Evolutionary conservation across 2,888 invertebrate genomes (phyloP).

Genomic region (Ornithoptera priamus): DNA sequence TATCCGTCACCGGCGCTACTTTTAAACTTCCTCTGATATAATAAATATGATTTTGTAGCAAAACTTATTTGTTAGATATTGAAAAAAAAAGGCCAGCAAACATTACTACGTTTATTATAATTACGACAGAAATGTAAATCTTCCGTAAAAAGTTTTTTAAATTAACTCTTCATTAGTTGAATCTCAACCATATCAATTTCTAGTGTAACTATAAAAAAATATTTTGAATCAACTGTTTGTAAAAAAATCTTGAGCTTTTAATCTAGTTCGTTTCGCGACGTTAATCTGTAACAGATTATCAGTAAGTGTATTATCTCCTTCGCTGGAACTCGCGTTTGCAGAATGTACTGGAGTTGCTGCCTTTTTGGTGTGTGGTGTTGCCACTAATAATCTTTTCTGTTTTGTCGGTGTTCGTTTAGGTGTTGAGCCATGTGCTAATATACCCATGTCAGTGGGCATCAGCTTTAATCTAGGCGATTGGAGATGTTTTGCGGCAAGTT

Average conservation of each 20-base stretch:
- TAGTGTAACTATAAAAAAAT: neutral
- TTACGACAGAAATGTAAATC: neutral
- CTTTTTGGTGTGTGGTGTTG: slow-evolving; percentile 46
- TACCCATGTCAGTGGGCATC: slow-evolving; percentile 65
- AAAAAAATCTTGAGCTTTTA: slow-evolving; percentile 92
- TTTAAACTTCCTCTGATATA: too few species aligned
- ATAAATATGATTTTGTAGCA: too few species aligned
- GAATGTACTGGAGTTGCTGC: slow-evolving; percentile 32
- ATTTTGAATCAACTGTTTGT: slow-evolving; percentile 36
- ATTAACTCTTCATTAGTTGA: neutral
- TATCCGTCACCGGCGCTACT: too few species aligned
- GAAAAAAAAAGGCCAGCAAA: neutral
- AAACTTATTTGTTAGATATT: neutral
- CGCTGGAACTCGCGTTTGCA: slow-evolving; percentile 27
- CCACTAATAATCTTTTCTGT: slow-evolving; percentile 46
- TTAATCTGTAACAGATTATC: slow-evolving; percentile 92
- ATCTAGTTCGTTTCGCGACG: slow-evolving; percentile 85
- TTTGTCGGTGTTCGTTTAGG: slow-evolving; percentile 50
- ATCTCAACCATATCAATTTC: neutral
- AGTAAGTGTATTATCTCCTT: slow-evolving; percentile 81
- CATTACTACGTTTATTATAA: neutral
- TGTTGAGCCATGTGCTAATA: slow-evolving; percentile 49
- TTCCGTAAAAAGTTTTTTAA: neutral
- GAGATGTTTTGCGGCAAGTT: slow-evolving; percentile 85
- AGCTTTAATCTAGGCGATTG: slow-evolving; percentile 70